Evolutionary conservation across 2,888 invertebrate genomes (phyloP).

Genomic region (Tetanocera ferruginea): DNA sequence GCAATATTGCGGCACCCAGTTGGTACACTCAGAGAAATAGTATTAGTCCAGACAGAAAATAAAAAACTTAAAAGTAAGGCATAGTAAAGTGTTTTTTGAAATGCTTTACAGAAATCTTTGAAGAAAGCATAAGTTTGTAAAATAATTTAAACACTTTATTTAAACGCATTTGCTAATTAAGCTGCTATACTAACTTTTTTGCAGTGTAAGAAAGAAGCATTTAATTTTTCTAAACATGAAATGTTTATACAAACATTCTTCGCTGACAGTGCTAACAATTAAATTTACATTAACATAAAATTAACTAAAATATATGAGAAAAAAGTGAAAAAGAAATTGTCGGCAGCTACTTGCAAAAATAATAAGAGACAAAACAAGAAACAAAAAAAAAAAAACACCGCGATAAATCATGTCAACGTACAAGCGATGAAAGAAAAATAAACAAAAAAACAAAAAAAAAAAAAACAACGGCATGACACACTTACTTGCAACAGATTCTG

Average conservation of each 20-base stretch:
- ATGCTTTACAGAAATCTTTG: background rate
- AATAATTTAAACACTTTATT: too few relatives aligned
- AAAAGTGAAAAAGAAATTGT: background rate
- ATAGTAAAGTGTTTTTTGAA: background rate
- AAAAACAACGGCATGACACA: background rate
- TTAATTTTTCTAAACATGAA: too few relatives aligned
- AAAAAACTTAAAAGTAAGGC: background rate
- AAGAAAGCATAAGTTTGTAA: too few relatives aligned
- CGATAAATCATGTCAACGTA: background rate
- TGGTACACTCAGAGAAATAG: background rate
- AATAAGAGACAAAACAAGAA: background rate
- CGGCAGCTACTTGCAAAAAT: background rate
- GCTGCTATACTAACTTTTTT: background rate
- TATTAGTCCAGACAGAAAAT: background rate
- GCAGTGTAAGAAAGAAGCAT: background rate
- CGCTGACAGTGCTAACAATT: background rate
- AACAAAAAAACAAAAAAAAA: background rate
- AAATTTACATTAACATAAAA: constrained; percentile 4
- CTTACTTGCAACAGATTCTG: constrained; percentile 72
- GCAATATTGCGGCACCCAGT: background rate
- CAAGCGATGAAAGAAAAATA: background rate
- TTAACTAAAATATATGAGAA: background rate
- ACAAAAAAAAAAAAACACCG: too few relatives aligned
- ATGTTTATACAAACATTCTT: background rate
- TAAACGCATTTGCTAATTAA: background rate